Evolutionary conservation across 2,113 vertebrate species (phyloP), one percentile per base, ranked within the genome.

Genomic region (Mellivora capensis): DNA sequence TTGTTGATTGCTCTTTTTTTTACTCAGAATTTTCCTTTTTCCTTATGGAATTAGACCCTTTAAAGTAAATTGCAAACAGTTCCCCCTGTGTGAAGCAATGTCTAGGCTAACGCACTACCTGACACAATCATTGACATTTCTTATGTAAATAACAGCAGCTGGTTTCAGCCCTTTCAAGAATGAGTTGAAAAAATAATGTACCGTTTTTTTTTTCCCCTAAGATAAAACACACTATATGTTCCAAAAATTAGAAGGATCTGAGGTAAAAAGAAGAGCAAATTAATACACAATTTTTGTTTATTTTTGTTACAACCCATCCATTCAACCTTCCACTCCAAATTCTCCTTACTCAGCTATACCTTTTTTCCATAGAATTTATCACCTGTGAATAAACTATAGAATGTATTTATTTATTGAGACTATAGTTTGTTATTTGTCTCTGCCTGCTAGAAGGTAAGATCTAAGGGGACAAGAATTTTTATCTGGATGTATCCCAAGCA

Each of bases 91-190:
- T 84, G 95, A 94, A 94, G 93, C 71, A 25, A 64, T 61, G 80
- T 94, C 91, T 96, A 59, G 89, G 76, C n/a, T 91, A 85, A 88
- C 85, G 90, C 9, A n/a, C 62, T 64, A 85, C 84, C 59, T 42
- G 49, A 87, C 76, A 97, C 39, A 87, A 64, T 90, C 87, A 57
- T 79, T 95, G 97, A 96, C 97, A 98, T 98, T 96, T 97, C 96
- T 91, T 96, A 76, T 95, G 81, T 96, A 97, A 97, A 97, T 95
- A 98, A 97, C 95, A 97, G 93, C 90, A 71, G 87, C 81, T 72
- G 64, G 71, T 96, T 91, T 95, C 80, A 87, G 90, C 52, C 85
- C 90, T 85, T 94, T 92, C 49, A 92, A 90, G 95, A 80, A 82
- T 31, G 18, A 64, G 93, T 49, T 88, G 94, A 96, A 94, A 95